Base-by-base conservation (phyloP, 2,888 invertebrate species). In the Caenorhabditis parvicauda region DNA sequence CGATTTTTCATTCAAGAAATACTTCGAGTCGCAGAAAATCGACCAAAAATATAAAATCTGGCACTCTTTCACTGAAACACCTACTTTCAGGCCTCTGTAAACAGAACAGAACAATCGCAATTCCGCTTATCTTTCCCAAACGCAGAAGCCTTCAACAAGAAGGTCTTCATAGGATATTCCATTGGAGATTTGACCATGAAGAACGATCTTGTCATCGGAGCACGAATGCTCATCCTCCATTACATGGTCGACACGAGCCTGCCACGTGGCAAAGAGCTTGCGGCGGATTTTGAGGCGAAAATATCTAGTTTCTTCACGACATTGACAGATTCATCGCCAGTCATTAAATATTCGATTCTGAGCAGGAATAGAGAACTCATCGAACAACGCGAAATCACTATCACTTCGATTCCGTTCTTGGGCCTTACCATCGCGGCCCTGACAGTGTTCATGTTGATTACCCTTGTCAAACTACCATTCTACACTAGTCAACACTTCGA, bases 401-500 rank as follows among this genome's bases (percentile, higher is more conserved):
- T 72, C 2, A 73, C 70, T 7, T 72, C 77, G 6, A 54, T 78
- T 6, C 78, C 78, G 1, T 78, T 69, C 49, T 59, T 78, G 2
- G 68, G 68, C 0, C 39, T 78, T 14, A 78, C 78, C 2, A 68
- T 73, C 1, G 24, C 67, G n/a, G 70, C 77, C 1, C 58, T 78
- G 19, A 70, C 73, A 0, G 43, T 46, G 3, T 78, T 78, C 60
- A 78, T 77, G 77, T 39, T 78, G 5, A 48, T 70, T 45, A 78
- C 78, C 17, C 54, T 78, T 17, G 59, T 76, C 48, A 52, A 73
- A 48, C 51, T 68, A 19, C 76, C 77, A 5, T 51, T 76, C 4
- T 72, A 75, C 55, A 67, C 68, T 6, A 74, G 74, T 61, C 78
- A 78, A 43, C 74, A 74, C 51, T 59, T 74, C 29, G 76, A 77